Evolutionary conservation across 1,140 invertebrate genomes (phyloP).

Genomic region (Tetranychus cinnabarinus): DNA sequence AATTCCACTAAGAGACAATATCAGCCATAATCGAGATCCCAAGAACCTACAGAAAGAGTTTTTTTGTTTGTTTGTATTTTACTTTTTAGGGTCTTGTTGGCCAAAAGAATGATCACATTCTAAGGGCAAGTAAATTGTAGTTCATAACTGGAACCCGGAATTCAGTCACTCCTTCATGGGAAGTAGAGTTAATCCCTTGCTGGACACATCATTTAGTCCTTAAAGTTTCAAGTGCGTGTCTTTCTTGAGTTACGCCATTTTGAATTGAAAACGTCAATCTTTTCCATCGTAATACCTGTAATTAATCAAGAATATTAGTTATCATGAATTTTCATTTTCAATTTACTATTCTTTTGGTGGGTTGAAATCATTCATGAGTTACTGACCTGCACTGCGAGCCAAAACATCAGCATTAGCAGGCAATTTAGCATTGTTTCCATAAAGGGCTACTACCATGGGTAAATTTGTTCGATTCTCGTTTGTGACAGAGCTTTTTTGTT

Average conservation of each 20-base stretch:
- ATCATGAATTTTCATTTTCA: too few species aligned
- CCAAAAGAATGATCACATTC: too few species aligned
- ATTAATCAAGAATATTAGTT: background rate
- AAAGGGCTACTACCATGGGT: slow-evolving; percentile 32
- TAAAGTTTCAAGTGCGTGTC: slow-evolving; percentile 4
- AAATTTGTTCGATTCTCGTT: slow-evolving; percentile 16
- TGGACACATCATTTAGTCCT: too few species aligned
- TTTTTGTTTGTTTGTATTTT: too few species aligned
- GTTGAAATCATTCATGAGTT: slow-evolving; percentile 1
- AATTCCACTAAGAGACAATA: too few species aligned
- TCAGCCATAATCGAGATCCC: too few species aligned
- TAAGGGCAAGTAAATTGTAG: too few species aligned
- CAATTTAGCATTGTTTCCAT: slow-evolving; percentile 22
- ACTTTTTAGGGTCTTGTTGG: too few species aligned
- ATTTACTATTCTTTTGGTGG: background rate
- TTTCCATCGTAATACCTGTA: slow-evolving; percentile 35
- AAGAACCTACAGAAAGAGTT: too few species aligned
- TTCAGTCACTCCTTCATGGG: too few species aligned
- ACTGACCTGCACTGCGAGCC: slow-evolving; percentile 29
- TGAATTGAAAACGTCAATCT: slow-evolving; percentile 34
- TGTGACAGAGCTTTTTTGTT: slow-evolving; percentile 22
- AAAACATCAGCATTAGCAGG: slow-evolving; percentile 23
- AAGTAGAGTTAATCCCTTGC: too few species aligned
- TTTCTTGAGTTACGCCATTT: slow-evolving; percentile 40
- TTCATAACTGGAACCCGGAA: too few species aligned